Evolutionary conservation across 2,113 vertebrate genomes (phyloP), one percentile per base, ranked within the genome.

Genomic region (Nicator chloris): DNA sequence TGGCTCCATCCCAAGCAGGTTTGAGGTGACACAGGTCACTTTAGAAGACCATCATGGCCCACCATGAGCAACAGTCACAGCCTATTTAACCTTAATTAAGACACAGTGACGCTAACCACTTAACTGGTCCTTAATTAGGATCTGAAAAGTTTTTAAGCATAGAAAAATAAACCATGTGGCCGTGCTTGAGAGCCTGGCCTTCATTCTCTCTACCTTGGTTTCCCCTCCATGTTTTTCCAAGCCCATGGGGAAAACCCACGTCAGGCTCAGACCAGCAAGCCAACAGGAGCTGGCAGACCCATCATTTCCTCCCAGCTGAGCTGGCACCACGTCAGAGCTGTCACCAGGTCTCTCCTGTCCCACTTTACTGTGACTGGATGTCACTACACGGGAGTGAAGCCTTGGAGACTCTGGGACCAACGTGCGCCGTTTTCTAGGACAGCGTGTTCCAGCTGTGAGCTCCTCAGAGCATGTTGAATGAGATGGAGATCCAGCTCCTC

Each of bases 311-410:
- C 82, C 84, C 44, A 94, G 44, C 72, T 0, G 3, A 66, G 64
- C 56, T 81, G 88, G 72, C 53, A 72, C 44, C 51, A 69, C 3
- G 2, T 91, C 90, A 83, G 71, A 92, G 71, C 73, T 86, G 78
- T 15, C 83, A 87, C 54, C 66, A 80, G 81, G 81, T 92, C 93
- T 87, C 93, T 95, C 63, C 86, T 92, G 96, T 90, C 92, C 96
- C 92, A 92, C 51, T 96, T 96, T 82, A 5, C 86, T 44, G 50
- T 3, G 2, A 24, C 80, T 93, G 77, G 88, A 85, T 94, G 47
- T 87, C 73, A 63, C 93, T 79, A 45, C 42, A 61, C 1, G 0
- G 91, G 57, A 95, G 64, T 4, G 3, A 56, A 72, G 56, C 96
- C 82, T 86, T 56, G 82, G 95, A 96, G 96, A 69, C 94, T 88